A percentile compares a stretch with the other conserved stretches of the same genome.
Conservation (phyloP, 1,140 invertebrate genomes). For the Portunus trituberculatus region DNA sequence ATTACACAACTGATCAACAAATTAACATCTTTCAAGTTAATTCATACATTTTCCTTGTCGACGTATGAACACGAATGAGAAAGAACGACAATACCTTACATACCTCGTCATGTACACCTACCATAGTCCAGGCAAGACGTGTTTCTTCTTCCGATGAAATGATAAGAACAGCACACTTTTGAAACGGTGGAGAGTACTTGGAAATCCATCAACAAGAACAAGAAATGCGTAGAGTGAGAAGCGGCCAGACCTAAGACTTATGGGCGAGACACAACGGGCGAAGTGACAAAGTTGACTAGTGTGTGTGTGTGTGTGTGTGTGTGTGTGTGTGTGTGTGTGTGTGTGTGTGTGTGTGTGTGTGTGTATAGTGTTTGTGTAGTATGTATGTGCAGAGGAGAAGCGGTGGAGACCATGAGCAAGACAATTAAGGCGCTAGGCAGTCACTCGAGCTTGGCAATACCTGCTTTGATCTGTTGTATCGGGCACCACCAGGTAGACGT, state of each 20-base stretch:
- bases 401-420: too few species aligned
- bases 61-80: too few species aligned
- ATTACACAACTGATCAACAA: too few species aligned
- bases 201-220: too few species aligned
- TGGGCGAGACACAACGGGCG: background rate
- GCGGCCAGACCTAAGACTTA: background rate
- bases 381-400: background rate
- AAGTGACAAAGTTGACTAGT: background rate
- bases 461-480: background rate
- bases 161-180: background rate
- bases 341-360: background rate
- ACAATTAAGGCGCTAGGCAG: background rate
- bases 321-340: background rate
- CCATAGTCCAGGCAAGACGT: background rate
- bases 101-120: too few species aligned
- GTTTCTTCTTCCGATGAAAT: background rate
- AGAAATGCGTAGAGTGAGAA: background rate
- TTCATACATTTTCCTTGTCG: too few species aligned
- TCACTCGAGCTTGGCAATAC: background rate
- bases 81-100: too few species aligned
- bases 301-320: background rate
- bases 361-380: background rate
- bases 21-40: too few species aligned
- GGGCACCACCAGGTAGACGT: background rate
- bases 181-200: background rate